Percentiles rank a stretch among this genome's conserved stretches.
Evolutionary conservation across 2,113 vertebrate genomes (phyloP).

Genomic region (Jacana jacana): DNA sequence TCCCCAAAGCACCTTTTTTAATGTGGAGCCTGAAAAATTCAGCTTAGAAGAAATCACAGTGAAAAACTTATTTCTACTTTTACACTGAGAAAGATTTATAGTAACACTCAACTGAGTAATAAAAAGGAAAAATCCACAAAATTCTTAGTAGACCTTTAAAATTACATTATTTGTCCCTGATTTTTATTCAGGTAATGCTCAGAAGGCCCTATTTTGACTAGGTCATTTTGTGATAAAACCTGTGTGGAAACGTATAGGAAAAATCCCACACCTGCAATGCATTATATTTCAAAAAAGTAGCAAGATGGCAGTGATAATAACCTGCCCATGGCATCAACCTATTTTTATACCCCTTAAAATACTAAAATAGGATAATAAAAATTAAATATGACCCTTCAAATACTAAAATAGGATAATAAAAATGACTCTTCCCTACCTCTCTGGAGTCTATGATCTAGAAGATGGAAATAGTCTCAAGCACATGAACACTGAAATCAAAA

Average conservation of each 20-base stretch:
- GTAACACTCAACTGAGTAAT: neutral
- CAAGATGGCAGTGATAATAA: neutral
- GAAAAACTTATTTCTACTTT: neutral
- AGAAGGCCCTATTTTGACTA: neutral
- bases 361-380: slow-evolving; percentile 15
- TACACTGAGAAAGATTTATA: neutral
- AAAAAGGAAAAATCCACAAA: neutral
- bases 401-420: neutral
- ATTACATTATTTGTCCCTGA: neutral
- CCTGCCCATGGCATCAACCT: neutral
- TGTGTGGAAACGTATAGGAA: neutral
- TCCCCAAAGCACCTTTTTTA: neutral
- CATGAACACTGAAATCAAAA: neutral
- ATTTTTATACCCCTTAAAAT: neutral
- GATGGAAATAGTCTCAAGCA: neutral
- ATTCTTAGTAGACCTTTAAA: neutral
- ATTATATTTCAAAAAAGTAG: neutral
- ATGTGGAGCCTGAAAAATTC: neutral
- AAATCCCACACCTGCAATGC: neutral
- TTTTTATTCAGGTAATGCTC: neutral
- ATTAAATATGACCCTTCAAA: slow-evolving; percentile 12
- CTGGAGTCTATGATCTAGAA: neutral
- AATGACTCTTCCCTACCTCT: neutral
- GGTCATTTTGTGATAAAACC: neutral
- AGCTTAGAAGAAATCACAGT: neutral